phyloP scores from a whole-genome alignment of 1,140 invertebrate species.

The Phortica variegata region DNA sequence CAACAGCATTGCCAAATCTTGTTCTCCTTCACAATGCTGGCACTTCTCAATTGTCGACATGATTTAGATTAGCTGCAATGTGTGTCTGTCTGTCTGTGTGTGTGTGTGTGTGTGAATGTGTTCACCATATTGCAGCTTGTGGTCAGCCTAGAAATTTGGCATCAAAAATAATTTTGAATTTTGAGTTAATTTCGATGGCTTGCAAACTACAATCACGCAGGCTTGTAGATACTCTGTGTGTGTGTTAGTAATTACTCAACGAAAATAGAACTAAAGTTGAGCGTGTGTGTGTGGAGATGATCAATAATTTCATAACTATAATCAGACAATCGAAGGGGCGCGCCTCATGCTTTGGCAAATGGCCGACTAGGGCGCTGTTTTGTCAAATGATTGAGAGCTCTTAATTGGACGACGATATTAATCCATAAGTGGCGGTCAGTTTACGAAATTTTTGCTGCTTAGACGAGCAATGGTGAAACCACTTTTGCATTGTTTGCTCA shows the following conservation, averaged over 20 bases:
- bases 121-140: background rate
- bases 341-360: too few relatives aligned
- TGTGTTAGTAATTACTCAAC: constrained; percentile 36
- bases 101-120: constrained; percentile 4
- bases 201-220: background rate
- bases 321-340: constrained; percentile 35
- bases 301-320: constrained; percentile 55
- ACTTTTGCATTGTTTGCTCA: background rate
- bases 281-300: constrained; percentile 8
- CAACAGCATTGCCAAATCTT: too few relatives aligned
- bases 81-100: constrained; percentile 6
- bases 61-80: too few relatives aligned
- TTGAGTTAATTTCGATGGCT: background rate
- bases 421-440: constrained; percentile 25
- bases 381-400: constrained; percentile 47
- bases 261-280: constrained; percentile 37
- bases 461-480: too few relatives aligned
- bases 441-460: too few relatives aligned
- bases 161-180: background rate
- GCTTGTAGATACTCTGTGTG: constrained; percentile 7
- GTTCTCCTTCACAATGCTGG: too few relatives aligned
- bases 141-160: background rate
- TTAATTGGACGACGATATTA: constrained; percentile 48
- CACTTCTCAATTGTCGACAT: too few relatives aligned
- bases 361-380: background rate